Evolutionary conservation across 2,797 vertebrate genomes (phyloP), one percentile per base, ranked within the genome.

Genomic region (Loris lydekkerianus): DNA sequence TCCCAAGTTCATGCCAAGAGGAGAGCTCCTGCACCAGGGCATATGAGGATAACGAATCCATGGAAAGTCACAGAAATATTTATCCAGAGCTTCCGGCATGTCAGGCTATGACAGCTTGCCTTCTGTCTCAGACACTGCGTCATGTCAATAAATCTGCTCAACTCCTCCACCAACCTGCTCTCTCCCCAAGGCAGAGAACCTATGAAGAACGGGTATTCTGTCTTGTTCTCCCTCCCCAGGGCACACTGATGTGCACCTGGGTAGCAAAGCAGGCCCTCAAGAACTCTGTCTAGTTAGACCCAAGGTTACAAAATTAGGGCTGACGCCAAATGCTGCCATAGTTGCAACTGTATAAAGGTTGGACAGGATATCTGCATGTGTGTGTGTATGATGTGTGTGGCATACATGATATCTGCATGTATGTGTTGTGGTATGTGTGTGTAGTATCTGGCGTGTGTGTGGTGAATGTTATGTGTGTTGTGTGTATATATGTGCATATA

Each of bases 71-170:
- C 37, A 97, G 91, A 96, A 98, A 94, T 96, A 98, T 97, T 98
- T 98, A 98, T 97, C 0, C 0, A 91, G 49, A 92, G 93, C 82
- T 85, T 96, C 94, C 96, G 25, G 73, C 97, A 96, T 61, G 97
- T 94, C 86, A 70, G 96, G 95, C 92, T 96, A 70, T 98, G 97
- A 98, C 97, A 97, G 97, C 97, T 97, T 97, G 97, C 98, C 98
- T 98, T 98, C 98, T 98, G 98, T 97, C 98, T 98, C 97, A 96
- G 89, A 98, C 96, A 80, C 97, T 78, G 67, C 90, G 94, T 94
- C 77, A 1, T 94, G 95, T 98, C 98, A 98, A 98, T 97, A 98
- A 98, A 98, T 98, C 98, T 98, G 98, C 95, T 98, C 80, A 96
- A 97, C 97, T 98, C 97, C 97, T 96, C 97, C 95, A 2, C 96